Base-by-base conservation (phyloP, 1,140 invertebrate genomes). In the Zaprionus lachaisei region DNA sequence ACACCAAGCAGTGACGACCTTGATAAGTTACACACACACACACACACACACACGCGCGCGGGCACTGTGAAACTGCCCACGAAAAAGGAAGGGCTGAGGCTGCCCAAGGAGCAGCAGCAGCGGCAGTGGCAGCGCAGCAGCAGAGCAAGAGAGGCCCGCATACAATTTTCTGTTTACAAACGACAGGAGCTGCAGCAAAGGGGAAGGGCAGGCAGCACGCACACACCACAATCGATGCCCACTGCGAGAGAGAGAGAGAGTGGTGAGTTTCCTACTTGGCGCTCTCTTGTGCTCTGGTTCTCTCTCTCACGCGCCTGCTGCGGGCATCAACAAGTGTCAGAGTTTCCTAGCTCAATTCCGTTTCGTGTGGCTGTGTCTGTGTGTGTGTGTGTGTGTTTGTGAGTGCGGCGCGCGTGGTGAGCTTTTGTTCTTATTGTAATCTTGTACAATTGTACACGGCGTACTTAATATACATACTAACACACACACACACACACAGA, bases 181-280 rank as follows among this genome's bases (percentile, higher is more conserved):
- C 54, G 26, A 6, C 6, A 47, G 41, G 41, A 47, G 41, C 26
- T 15, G 17, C 22, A 24, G 24, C 28, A 20, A 14, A 44, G 26
- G 24, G 22, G 37, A 55, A 63, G 55, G 38, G 31, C 57, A 62
- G 67, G 61, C 66, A 22, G 22, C 15, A 6, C 41, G 44, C 24
- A 44, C 68, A 77, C 80, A 89, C 79, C 85, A 80, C 75, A 89
- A 89, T 89, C 84, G 84, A 89, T 89, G 79, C 72, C 57, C 56
- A 57, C 56, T 62, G 71, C 34, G 72, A 57, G 66, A 60, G 28
- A 24, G 41, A n/a, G 12, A 26, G 61, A 55, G 60, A 15, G 38
- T 76, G 85, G 84, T 89, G 84, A 84, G 63, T 89, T 89, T 58
- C 54, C 9, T 26, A 47, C 47, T 64, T 2, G 7, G 24, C 65